Evolutionary conservation across 2,888 invertebrate genomes (phyloP).

Genomic region (Drosophila bunnanda): DNA sequence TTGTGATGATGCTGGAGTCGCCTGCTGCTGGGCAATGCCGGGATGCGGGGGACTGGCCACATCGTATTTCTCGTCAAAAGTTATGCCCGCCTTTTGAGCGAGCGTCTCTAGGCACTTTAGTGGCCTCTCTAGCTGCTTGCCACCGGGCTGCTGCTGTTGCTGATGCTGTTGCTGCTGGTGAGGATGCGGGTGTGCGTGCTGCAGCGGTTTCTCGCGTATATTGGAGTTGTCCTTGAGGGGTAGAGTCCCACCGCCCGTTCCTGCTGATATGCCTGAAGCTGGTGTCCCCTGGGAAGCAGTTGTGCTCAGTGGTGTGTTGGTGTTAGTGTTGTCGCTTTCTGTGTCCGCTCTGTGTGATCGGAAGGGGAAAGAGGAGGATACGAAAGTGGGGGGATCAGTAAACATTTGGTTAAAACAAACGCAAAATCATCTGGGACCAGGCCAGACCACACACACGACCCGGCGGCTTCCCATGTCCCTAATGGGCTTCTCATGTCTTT

Average conservation of each 20-base stretch:
- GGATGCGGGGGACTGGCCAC: conserved; percentile 86
- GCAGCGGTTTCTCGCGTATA: conserved; percentile 70
- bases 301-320: conserved; percentile 51
- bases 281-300: conserved; percentile 53
- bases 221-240: conserved; percentile 84
- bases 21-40: conserved; percentile 49
- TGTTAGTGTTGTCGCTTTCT: conserved; percentile 71
- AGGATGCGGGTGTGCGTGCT: conserved; percentile 80
- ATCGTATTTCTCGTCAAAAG: conserved; percentile 91
- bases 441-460: conserved; percentile 21
- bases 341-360: conserved; percentile 77
- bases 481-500: conserved; percentile 29
- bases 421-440: conserved; percentile 7
- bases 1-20: conserved; percentile 36
- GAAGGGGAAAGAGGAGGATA: conserved; percentile 4
- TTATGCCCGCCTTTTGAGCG: conserved; percentile 90
- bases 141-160: conserved; percentile 52
- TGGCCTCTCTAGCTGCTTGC: conserved; percentile 83
- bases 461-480: conserved; percentile 4
- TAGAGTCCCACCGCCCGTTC: conserved; percentile 53
- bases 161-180: conserved; percentile 70
- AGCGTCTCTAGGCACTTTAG: conserved; percentile 90
- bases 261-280: conserved; percentile 49
- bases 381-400: conserved; percentile 5
- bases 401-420: conserved; percentile 22